Conservation (phyloP, 2,113 vertebrate genomes). For the Emydocephalus ijimae region DNA sequence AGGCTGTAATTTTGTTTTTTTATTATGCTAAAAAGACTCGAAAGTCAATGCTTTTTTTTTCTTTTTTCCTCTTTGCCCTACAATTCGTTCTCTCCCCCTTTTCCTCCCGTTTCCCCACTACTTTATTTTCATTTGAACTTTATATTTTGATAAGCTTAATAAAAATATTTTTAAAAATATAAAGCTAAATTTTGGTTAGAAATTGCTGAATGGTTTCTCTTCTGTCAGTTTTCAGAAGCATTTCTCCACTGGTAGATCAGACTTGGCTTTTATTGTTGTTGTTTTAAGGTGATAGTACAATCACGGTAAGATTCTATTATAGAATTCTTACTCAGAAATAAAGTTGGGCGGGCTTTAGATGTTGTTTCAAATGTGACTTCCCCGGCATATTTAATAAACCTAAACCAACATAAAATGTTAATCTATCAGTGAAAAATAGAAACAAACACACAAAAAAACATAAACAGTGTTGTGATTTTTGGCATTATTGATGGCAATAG, state of each 20-base stretch:
- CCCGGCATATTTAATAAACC: fast-evolving
- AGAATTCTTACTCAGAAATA: not conserved
- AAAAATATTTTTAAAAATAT: not conserved
- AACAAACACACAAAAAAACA: fast-evolving
- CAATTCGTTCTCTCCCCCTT: not conserved
- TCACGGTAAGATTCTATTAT: not conserved
- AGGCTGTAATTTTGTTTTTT: not conserved
- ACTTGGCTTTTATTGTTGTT: not conserved
- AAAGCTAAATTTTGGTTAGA: not conserved
- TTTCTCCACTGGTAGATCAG: fast-evolving
- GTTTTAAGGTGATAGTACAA: not conserved
- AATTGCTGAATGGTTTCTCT: not conserved
- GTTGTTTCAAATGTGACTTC: not conserved
- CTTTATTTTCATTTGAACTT: not conserved
- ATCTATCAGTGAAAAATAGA: fast-evolving
- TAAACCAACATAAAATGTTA: not conserved
- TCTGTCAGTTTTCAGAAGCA: not conserved
- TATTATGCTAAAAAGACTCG: not conserved
- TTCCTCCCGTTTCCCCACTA: not conserved
- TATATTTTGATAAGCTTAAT: not conserved
- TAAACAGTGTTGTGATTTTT: not conserved
- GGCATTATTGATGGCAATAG: not conserved
- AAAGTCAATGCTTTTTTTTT: not conserved
- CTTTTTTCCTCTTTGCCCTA: not conserved
- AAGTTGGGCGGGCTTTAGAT: not conserved